A percentile compares a stretch with the other conserved stretches of the same genome.
Conservation (phyloP, 2,113 vertebrate species). For the Sander lucioperca region DNA sequence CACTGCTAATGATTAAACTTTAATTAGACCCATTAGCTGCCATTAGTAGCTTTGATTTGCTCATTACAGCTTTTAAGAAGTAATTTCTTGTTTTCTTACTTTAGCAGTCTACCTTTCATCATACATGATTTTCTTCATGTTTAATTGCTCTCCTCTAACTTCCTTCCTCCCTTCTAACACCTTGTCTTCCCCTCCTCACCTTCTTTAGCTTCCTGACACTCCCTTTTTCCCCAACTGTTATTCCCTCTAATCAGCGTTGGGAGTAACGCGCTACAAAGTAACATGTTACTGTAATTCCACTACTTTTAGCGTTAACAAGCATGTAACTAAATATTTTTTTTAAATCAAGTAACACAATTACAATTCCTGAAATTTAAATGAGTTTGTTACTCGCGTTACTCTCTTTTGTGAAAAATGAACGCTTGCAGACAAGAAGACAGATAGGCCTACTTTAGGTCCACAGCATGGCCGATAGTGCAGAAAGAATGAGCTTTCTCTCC, state of each 20-base stretch:
- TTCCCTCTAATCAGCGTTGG: neutral
- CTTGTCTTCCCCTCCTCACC: neutral
- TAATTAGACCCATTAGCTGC: conserved; percentile 43
- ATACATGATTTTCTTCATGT: neutral
- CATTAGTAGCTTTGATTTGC: conserved; percentile 1
- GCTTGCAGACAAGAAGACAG: too few species aligned
- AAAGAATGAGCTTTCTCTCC: too few species aligned
- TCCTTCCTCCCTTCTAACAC: neutral
- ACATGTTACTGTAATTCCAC: too few species aligned
- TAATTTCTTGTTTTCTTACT: conserved; percentile 21
- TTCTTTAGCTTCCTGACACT: neutral
- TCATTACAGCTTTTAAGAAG: conserved; percentile 31
- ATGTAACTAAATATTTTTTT: too few species aligned
- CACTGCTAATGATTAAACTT: conserved; percentile 33
- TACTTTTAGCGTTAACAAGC: too few species aligned
- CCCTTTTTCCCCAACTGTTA: neutral
- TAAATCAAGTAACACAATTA: too few species aligned
- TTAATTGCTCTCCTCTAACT: conserved; percentile 21
- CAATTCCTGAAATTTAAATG: too few species aligned
- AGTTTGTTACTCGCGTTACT: too few species aligned
- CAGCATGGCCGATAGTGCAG: too few species aligned
- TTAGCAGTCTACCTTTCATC: conserved; percentile 9
- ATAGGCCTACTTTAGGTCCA: too few species aligned
- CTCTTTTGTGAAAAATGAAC: too few species aligned
- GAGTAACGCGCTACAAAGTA: too few species aligned